Evolutionary conservation across 2,797 vertebrate genomes (phyloP).

Genomic region (Peromyscus nudipes): DNA sequence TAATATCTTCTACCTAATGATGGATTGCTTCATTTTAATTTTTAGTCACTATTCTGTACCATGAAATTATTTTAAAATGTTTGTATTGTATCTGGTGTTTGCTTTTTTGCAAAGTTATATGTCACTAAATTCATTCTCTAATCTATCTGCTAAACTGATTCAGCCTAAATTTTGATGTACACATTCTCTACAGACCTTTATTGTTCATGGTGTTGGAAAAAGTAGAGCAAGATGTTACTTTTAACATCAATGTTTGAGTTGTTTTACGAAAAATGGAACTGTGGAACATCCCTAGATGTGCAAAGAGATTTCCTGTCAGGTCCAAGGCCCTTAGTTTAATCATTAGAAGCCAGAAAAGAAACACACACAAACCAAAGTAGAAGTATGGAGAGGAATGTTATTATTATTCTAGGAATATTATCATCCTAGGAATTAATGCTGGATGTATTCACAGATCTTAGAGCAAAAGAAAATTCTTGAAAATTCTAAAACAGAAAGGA

Average conservation of each 20-base stretch:
- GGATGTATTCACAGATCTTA: background rate
- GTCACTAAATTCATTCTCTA: background rate
- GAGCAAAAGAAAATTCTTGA: background rate
- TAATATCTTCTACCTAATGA: background rate
- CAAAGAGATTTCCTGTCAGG: background rate
- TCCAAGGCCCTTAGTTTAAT: background rate
- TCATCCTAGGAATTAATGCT: background rate
- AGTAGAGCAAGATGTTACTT: background rate
- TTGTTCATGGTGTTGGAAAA: background rate
- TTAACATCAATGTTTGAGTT: background rate
- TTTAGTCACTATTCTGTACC: background rate
- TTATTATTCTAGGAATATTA: background rate
- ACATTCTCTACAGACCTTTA: background rate
- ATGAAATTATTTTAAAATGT: slow-evolving; percentile 23
- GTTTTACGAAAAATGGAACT: background rate
- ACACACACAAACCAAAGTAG: background rate
- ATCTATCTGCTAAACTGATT: background rate
- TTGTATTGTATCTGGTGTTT: background rate
- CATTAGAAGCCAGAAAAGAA: background rate
- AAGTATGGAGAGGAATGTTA: background rate
- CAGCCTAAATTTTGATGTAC: background rate
- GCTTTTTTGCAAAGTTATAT: background rate
- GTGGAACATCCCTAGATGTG: background rate
- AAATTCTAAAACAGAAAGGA: background rate
- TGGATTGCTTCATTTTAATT: background rate